These are phyloP conservation scores for Dorcus parallelipipedus DNA, from an alignment of 2,888 invertebrate genomes.

Conservation along the genomic window DNA sequence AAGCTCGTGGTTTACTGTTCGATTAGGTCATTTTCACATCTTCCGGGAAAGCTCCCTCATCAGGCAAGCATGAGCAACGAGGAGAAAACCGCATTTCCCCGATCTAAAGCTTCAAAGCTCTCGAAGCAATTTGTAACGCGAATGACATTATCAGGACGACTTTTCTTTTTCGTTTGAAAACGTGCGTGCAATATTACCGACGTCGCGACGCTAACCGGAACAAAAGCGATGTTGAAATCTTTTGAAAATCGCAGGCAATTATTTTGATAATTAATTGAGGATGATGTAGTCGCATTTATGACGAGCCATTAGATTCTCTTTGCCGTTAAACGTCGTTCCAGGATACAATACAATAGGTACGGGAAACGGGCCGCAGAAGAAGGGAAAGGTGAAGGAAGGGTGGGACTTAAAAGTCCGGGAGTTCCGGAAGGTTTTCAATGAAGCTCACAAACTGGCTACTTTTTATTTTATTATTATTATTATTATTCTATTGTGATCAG, in stretches of 20 bases:
- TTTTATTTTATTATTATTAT: too few species aligned
- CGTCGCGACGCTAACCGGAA: too few species aligned
- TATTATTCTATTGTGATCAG: too few species aligned
- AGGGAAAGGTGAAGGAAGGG: conserved; percentile 6
- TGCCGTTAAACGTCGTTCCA: conserved; percentile 24
- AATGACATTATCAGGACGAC: too few species aligned
- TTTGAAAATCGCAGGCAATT: background rate
- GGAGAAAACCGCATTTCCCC: background rate
- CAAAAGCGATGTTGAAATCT: too few species aligned
- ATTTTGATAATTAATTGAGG: background rate
- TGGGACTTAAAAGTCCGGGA: background rate
- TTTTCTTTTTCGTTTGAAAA: too few species aligned
- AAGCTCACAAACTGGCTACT: background rate
- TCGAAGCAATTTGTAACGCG: too few species aligned
- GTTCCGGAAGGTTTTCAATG: background rate
- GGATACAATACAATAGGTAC: conserved; percentile 24
- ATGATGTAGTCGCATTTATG: background rate
- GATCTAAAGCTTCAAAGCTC: too few species aligned
- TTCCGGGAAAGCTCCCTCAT: conserved; percentile 26
- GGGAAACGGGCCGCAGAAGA: conserved; percentile 16
- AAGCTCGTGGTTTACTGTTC: conserved; percentile 4
- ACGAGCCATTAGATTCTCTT: conserved; percentile 10
- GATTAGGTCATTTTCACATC: conserved; percentile 28
- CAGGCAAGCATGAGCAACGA: background rate
- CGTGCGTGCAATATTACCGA: too few species aligned